Conservation (phyloP, 2,113 vertebrate genomes). For the Oreotragus oreotragus region DNA sequence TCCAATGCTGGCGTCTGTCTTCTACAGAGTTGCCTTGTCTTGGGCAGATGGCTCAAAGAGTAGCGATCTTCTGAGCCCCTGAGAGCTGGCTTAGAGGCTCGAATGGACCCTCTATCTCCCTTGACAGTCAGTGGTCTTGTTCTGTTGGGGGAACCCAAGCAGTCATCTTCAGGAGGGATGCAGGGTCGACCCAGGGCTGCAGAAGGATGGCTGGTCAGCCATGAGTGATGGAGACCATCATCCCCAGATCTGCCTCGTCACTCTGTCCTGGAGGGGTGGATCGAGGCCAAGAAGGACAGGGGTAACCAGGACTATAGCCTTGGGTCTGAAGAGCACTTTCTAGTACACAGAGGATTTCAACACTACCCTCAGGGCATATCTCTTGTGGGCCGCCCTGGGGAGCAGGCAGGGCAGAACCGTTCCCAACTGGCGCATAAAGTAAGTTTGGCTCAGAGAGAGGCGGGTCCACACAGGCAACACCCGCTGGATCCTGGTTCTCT, state of each 20-base stretch:
- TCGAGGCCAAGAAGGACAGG: neutral
- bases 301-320: neutral
- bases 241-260: neutral
- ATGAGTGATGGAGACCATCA: neutral
- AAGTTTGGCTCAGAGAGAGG: neutral
- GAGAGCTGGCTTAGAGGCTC: neutral
- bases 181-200: rapidly evolving
- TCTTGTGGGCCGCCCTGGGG: neutral
- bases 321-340: neutral
- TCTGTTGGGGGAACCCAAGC: neutral
- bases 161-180: neutral
- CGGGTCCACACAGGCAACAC: rapidly evolving
- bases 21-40: neutral
- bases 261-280: neutral
- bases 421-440: neutral
- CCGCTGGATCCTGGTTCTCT: no score
- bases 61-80: neutral
- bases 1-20: neutral
- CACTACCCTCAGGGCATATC: neutral
- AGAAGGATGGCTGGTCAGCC: neutral
- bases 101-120: neutral
- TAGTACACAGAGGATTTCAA: neutral
- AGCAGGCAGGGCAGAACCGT: neutral
- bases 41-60: neutral
- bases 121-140: neutral